Evolutionary conservation across 2,888 invertebrate genomes (phyloP), one percentile per base, ranked within the genome.

Genomic region (Leptothorax acervorum): DNA sequence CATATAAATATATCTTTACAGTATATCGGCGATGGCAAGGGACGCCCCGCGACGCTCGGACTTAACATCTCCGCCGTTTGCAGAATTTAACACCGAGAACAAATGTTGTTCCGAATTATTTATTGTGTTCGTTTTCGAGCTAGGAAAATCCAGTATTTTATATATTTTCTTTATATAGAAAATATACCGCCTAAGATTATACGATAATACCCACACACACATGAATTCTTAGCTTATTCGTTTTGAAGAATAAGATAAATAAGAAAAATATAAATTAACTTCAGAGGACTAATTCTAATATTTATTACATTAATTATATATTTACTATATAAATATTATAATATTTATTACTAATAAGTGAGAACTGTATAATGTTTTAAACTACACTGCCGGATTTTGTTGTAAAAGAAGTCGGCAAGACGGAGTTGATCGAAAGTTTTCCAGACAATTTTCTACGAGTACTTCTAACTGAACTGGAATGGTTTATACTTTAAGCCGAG

Each of bases 1-100:
- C 76, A 76, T 65, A 42, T 76, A 65, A 76, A 76, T 65, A 76
- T 65, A 65, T 66, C 35, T 65, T 66, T 53, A 65, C 51, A 39
- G 15, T 18, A 42, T 68, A 18, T 65, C 51, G 48, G 23, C 51
- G 63, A 63, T 18, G 55, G 35, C 31, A 53, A 65, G 53, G 3
- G n/a, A 65, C 18, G 18, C 18, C 76, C 53, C 51, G 35, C 5
- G 48, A 18, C 57, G 31, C 8, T 31, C n/a, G 31, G 31, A 66
- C 55, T 55, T 78, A 68, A 78, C 55, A 35, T 68, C 48, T 31
- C 18, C 53, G 53, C 28, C 18, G 42, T 39, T 28, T 31, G 66
- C 45, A 55, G 39, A n/a, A 68, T 68, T 53, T 18, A 53, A 55
- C 53, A 18, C 55, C n/a, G 55, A 35, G 39, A 53, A 23, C 53